Conservation (phyloP, 2,888 invertebrate genomes). For the Tetragnatha montana region DNA sequence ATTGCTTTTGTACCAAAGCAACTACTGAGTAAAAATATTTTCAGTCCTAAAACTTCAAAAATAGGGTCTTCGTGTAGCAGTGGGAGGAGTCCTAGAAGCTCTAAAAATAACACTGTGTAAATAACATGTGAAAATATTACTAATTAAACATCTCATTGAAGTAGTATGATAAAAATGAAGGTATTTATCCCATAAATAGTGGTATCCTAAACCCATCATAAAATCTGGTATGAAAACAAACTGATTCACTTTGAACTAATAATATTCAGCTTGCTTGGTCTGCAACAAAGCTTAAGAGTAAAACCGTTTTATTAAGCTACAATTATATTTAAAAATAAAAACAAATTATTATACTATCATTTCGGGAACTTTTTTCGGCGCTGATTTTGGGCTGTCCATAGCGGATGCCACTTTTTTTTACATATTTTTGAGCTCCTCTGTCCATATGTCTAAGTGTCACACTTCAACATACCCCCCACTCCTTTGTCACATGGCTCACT, state of each 20-base stretch:
- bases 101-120: slow-evolving; percentile 15
- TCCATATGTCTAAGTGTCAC: no score
- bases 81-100: slow-evolving; percentile 8
- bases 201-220: background rate
- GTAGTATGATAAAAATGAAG: no score
- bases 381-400: background rate
- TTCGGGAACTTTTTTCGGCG: background rate
- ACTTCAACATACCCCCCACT: no score
- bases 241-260: background rate
- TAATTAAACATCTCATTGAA: background rate
- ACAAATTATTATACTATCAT: background rate
- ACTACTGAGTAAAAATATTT: slow-evolving; percentile 32
- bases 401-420: no score
- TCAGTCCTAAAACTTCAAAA: slow-evolving; percentile 29
- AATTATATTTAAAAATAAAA: background rate
- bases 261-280: background rate
- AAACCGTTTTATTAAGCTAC: background rate
- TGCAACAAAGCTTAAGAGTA: background rate
- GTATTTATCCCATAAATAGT: background rate
- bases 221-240: background rate
- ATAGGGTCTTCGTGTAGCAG: slow-evolving; percentile 38
- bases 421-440: no score
- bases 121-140: background rate
- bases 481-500: no score
- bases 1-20: slow-evolving; percentile 35